These are phyloP conservation scores for Tragulus kanchil DNA, from an alignment of 2,113 vertebrate genomes.

Conservation along the genomic window DNA sequence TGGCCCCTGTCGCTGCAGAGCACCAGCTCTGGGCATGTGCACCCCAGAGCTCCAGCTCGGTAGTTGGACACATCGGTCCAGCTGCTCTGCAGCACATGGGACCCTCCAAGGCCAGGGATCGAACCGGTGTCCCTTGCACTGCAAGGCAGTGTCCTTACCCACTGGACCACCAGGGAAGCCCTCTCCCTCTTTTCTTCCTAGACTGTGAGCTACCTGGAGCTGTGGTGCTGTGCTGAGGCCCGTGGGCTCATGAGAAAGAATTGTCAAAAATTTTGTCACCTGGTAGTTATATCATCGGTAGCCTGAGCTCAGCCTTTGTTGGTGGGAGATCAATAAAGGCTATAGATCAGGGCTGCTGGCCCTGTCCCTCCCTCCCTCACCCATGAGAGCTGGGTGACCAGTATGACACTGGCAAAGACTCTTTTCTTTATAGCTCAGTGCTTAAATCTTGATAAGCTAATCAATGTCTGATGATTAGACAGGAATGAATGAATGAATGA, in stretches of 20 bases:
- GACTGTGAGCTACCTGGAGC: not conserved
- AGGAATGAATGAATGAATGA: not conserved
- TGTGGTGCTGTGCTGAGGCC: not conserved
- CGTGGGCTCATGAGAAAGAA: not conserved
- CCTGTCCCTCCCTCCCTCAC: rapidly evolving
- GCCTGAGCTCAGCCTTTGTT: not conserved
- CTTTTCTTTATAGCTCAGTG: not conserved
- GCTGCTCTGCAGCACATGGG: too few relatives aligned
- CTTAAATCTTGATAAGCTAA: not conserved
- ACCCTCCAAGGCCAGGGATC: too few relatives aligned
- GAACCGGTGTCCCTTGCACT: too few relatives aligned
- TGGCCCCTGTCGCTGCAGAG: too few relatives aligned
- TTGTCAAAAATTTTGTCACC: not conserved
- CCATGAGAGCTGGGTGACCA: not conserved
- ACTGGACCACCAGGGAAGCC: too few relatives aligned
- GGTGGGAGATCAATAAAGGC: not conserved
- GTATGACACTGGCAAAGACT: not conserved
- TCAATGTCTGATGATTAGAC: not conserved
- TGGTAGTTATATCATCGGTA: not conserved
- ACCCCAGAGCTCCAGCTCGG: too few relatives aligned
- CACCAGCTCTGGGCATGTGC: too few relatives aligned
- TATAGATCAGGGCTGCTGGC: not conserved
- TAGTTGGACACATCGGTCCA: too few relatives aligned
- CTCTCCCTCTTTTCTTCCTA: not conserved
- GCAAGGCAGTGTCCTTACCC: too few relatives aligned